Conservation (phyloP, 2,888 invertebrate species). For the Caenorhabditis imperialis region DNA sequence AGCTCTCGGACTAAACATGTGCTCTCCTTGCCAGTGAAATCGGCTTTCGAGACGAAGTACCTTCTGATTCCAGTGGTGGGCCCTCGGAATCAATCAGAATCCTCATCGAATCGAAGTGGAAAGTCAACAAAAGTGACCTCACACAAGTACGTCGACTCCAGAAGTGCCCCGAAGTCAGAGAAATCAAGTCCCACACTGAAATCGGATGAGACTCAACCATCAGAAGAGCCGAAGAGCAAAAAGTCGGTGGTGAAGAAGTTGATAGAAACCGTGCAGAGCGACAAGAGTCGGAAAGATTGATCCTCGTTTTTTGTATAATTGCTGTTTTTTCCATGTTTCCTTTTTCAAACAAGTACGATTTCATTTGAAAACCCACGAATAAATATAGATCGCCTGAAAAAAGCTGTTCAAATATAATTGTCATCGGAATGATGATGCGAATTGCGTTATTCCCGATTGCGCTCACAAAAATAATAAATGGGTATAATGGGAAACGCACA, state of each 20-base stretch:
- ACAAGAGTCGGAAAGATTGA: not conserved
- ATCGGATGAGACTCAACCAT: slow-evolving; percentile 18
- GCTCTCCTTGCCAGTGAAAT: no score
- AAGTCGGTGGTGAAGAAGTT: slow-evolving; percentile 28
- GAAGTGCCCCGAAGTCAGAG: slow-evolving; percentile 4
- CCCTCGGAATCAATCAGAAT: no score
- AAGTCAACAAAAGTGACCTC: slow-evolving; percentile 24
- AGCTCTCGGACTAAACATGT: no score
- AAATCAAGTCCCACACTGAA: slow-evolving; percentile 4
- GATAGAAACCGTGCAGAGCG: no score
- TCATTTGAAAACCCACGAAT: slow-evolving; percentile 8
- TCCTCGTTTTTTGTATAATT: not conserved
- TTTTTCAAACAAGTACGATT: slow-evolving; percentile 1
- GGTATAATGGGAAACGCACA: slow-evolving; percentile 34
- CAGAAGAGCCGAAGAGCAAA: slow-evolving; percentile 30
- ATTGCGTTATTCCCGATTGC: slow-evolving; percentile 1
- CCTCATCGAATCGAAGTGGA: no score
- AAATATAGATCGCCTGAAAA: slow-evolving; percentile 18
- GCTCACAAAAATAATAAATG: slow-evolving; percentile 40
- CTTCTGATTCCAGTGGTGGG: no score
- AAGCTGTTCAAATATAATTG: slow-evolving; percentile 50
- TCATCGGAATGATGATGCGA: slow-evolving; percentile 6
- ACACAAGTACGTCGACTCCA: slow-evolving; percentile 23
- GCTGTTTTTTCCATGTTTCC: not conserved
- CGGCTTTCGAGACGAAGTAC: no score